Base-by-base conservation (phyloP, 2,888 invertebrate genomes). In the Pteria penguin region DNA sequence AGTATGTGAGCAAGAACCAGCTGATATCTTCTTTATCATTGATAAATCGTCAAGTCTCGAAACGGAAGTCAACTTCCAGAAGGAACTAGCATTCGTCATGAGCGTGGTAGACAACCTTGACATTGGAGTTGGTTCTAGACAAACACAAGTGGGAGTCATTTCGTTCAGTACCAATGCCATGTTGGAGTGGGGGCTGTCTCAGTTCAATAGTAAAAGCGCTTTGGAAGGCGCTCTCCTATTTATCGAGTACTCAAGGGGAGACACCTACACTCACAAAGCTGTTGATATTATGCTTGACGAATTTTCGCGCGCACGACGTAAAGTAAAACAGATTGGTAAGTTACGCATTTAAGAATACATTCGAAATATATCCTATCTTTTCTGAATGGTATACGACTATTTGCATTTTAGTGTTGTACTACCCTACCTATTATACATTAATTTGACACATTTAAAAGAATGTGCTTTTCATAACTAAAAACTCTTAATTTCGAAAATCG, bases 261-360 rank as follows among this genome's bases (percentile, higher is more conserved):
- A 72, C 45, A 72, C 72, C 1, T 72, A 65, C 65, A 72, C 72
- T 4, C 65, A 72, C 58, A 72, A 65, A 27, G 72, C 72, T 22
- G 11, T 72, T 18, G 29, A 65, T 36, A 65, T 58, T 33, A 57
- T 72, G 55, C 27, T 58, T 2, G 65, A 72, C 5, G 57, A 65
- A 24, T 65, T 72, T 27, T 27, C 14, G 27, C 36, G 4, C 1
- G 22, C 27, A 14, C 5, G 29, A n/a, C 54, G 45, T 26, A 33
- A 54, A 2, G 65, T 36, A 4, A 31, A 29, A 3, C 72, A 32
- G 2, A 62, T 65, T 3, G 65, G 36, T 18, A 72, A 58, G 57
- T 45, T 33, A n/a, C n/a, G n/a, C n/a, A n/a, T n/a, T n/a, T n/a
- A n/a, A n/a, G n/a, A n/a, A n/a, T n/a, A n/a, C n/a, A n/a, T n/a